Base-by-base conservation (phyloP, 2,797 vertebrate genomes). In the Bradypus variegatus region DNA sequence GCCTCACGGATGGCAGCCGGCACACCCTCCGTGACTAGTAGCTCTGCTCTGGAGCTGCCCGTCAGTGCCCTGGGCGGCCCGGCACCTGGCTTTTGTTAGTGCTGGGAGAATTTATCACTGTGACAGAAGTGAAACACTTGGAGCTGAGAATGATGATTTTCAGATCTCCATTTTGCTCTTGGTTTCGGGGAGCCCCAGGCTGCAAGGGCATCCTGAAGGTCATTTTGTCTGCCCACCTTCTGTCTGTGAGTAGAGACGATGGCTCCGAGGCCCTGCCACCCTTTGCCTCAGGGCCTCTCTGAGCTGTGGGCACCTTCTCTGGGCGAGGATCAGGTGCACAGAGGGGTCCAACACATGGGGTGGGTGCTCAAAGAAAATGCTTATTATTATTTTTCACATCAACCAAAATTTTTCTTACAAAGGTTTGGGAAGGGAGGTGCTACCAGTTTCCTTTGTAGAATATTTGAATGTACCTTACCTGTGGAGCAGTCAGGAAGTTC, bases 11-110 rank as follows among this genome's bases (percentile, higher is more conserved):
- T 90, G 84, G 92, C 90, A 92, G 94, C 96, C 94, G 88, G 94
- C 96, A 96, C 50, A 64, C 62, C 92, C 89, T 72, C 92, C 4
- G 21, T 94, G 1, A 11, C 6, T 92, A 95, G 75, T 81, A 78
- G 95, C 95, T 94, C 95, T 86, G 91, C 95, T 94, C 85, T 31
- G 81, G 65, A 91, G 90, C 85, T 96, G 96, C 97, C 97, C 95
- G 75, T 96, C 96, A 58, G 50, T 6, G 62, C 45, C 94, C 96
- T 82, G 96, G 96, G 96, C 96, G 95, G 86, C 76, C 88, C 1
- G 12, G 81, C 69, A 70, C 53, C 75, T 91, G 38, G 69, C 88
- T 90, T 50, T 83, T 50, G 83, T 1, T 38, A 45, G 53, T 69
- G 84, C 29, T 3, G 0, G 10, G 90, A 91, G 83, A 67, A 93